Evolutionary conservation across 2,113 vertebrate species (phyloP).

Genomic region (Gnathonemus echidnorhynchus): DNA sequence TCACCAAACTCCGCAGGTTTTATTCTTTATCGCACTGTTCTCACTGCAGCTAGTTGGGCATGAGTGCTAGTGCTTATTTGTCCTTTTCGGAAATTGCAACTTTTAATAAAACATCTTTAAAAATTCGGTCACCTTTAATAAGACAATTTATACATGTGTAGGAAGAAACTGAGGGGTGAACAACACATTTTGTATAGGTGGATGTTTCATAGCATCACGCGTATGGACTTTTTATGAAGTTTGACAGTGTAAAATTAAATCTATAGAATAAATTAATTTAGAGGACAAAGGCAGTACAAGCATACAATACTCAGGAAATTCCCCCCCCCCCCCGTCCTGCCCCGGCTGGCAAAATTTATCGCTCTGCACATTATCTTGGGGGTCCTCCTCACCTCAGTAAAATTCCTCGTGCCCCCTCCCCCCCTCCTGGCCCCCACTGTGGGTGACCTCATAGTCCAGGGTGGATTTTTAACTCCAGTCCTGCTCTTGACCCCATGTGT

Average conservation of each 20-base stretch:
- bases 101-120: background rate
- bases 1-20: background rate
- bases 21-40: background rate
- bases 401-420: too few species aligned
- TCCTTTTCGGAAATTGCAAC: background rate
- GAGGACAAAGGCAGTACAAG: background rate
- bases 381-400: background rate
- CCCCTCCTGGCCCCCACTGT: background rate
- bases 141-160: background rate
- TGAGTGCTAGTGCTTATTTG: background rate
- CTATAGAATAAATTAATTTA: background rate
- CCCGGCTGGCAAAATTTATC: background rate
- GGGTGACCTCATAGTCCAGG: background rate
- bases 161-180: background rate
- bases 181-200: background rate
- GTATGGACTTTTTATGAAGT: background rate
- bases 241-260: background rate
- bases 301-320: background rate
- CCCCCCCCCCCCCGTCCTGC: too few species aligned
- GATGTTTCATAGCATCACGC: background rate
- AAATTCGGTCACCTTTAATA: background rate
- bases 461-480: background rate
- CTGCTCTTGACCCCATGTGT: background rate
- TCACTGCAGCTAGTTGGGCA: background rate
- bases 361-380: background rate